Percentiles rank a stretch among this genome's conserved stretches.
These are phyloP conservation scores for Agapornis canus DNA, from an alignment of 2,797 vertebrate species.

Conservation along the genomic window DNA sequence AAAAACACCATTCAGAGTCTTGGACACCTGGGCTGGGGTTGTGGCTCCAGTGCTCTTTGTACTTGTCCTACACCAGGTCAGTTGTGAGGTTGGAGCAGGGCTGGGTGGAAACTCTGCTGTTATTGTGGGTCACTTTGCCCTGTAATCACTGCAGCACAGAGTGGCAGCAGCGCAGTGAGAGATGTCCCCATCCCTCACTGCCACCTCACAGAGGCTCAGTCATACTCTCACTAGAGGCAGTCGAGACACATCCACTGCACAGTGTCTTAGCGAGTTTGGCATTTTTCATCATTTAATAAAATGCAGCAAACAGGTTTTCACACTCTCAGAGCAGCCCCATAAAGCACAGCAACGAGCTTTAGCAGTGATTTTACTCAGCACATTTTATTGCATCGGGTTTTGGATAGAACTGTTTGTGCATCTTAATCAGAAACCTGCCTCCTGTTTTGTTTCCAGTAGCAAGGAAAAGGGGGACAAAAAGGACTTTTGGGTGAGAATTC, in stretches of 20 bases:
- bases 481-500: background rate
- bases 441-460: background rate
- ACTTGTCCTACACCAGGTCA: background rate
- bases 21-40: background rate
- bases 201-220: background rate
- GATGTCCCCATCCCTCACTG: background rate
- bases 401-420: background rate
- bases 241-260: background rate
- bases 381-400: background rate
- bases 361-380: background rate
- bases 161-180: background rate
- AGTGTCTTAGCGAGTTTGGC: background rate
- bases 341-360: background rate
- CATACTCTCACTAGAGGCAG: background rate
- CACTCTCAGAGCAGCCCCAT: constrained; percentile 9
- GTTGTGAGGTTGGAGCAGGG: background rate
- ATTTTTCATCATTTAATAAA: constrained; percentile 19
- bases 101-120: background rate
- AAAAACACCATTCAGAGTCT: background rate
- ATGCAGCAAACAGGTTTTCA: constrained; percentile 20
- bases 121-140: background rate
- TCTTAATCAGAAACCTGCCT: background rate
- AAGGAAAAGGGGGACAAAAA: background rate
- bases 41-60: background rate
- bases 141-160: background rate